Base-by-base conservation (phyloP, 2,113 vertebrate genomes). In the Reinhardtius hippoglossoides region DNA sequence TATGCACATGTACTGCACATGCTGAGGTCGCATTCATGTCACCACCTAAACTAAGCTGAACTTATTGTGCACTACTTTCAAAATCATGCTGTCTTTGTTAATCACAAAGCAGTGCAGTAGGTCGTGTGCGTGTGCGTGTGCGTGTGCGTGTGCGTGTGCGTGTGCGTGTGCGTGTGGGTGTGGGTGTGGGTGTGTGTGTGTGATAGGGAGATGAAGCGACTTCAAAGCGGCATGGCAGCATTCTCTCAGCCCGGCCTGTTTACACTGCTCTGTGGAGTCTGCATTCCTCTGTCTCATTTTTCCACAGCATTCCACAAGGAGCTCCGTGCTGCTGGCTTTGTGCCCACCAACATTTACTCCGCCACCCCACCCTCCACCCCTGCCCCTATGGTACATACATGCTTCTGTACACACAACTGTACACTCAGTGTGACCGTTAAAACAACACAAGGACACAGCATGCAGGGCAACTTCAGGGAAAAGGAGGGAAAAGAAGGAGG, bases 281-380 rank as follows among this genome's bases (percentile, higher is more conserved):
- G 87, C 93, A 95, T 95, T 94, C 95, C 94, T 92, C 86, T 83
- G 91, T 93, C 90, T 95, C 92, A 88, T 91, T 95, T 94, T 94
- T 94, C 93, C 93, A 91, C 89, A 89, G 87, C 91, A 92, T 94
- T 94, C 94, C 89, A 83, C 70, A 82, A 92, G 91, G 85, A 88
- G 90, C 92, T 91, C 84, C 78, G 63, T 63, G 81, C 87, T 89
- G 37, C 83, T 93, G 92, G 91, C 92, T 68, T 50, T 55, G 61
- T 89, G 91, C 93, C 92, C 83, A 78, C 56, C 73, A 59, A 77
- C 81, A 66, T 87, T 80, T 84, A 82, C 72, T 52, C 78, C 65
- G 2, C 63, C 54, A 58, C 35, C 55, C 48, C 23, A 10, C 50
- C 58, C 48, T 2, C 64, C 66, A n/a, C 56, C 66, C 16, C 16